A percentile compares a stretch with the other conserved stretches of the same genome.
Conservation (phyloP, 2,888 invertebrate species). For the Archips crataeganus region DNA sequence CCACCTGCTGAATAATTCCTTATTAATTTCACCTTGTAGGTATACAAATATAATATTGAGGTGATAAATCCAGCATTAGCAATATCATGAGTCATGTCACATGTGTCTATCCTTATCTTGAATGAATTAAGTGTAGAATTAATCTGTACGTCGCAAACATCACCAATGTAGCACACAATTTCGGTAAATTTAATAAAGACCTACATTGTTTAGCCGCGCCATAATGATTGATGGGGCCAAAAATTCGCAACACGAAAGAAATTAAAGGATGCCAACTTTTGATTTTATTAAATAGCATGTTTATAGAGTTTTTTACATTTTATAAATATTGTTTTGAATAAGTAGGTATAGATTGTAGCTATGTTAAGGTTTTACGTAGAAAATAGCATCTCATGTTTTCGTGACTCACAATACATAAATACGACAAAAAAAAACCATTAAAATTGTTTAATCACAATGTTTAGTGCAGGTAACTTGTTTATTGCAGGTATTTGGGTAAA, state of each 20-base stretch:
- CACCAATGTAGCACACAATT: slow-evolving; percentile 60
- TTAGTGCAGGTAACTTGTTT: background rate
- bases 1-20: no score
- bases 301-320: slow-evolving; percentile 22
- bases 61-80: no score
- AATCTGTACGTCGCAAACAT: slow-evolving; percentile 63
- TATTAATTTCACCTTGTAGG: no score
- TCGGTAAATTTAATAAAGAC: slow-evolving; percentile 79
- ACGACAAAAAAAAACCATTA: background rate
- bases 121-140: slow-evolving; percentile 56
- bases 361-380: background rate
- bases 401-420: background rate
- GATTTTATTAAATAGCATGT: slow-evolving; percentile 61
- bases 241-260: slow-evolving; percentile 62
- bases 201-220: slow-evolving; percentile 58
- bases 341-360: background rate
- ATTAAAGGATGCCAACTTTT: slow-evolving; percentile 63
- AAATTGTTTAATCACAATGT: background rate
- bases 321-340: background rate
- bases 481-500: background rate
- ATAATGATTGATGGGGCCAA: slow-evolving; percentile 77
- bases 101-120: background rate
- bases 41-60: no score
- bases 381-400: background rate
- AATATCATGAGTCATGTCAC: no score